Base-by-base conservation (phyloP, 2,113 vertebrate species). In the Rhinichthys klamathensis region DNA sequence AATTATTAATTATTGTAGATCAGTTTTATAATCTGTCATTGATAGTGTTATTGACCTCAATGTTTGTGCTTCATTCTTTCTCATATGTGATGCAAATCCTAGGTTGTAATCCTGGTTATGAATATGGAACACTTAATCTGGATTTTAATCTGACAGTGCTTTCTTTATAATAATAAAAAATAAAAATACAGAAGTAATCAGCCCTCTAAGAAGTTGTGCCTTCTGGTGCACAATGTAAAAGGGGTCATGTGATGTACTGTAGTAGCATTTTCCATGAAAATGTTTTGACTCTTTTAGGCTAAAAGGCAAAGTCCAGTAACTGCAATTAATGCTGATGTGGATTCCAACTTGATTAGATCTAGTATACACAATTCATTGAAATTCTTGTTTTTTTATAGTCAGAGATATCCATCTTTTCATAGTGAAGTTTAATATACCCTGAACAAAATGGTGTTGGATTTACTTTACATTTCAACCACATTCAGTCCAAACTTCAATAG, bases 181-280 rank as follows among this genome's bases (percentile, higher is more conserved):
- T n/a, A n/a, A n/a, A n/a, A n/a, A 46, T 32, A 38, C 21, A 38
- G 41, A 27, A 30, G 46, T 76, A 76, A 73, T 73, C 70, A 46
- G 13, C 15, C 15, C 27, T 76, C 46, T 70, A 21, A 76, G n/a
- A 76, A 18, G 15, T 30, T 25, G n/a, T 74, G 70, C 41, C 12
- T 74, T 46, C 72, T 74, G 41, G n/a, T 74, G 41, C 72, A 25
- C 41, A 46, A 25, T 74, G 41, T 51, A 25, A 75, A 75, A 27
- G 25, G 15, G 46, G 25, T 76, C 15, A 54, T 54, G 7, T 30
- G 7, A 54, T 49, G 44, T 76, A 3, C 46, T 51, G 25, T 76
- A 75, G 41, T 75, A 16, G 25, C n/a, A 49, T 76, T 76, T 54
- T 27, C 73, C 27, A 54, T 76, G n/a, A 49, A 51, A 11, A 9